A percentile compares a stretch with the other conserved stretches of the same genome.
These are phyloP conservation scores for Hypanus sabinus DNA, from an alignment of 2,113 vertebrate genomes.

Conservation along the genomic window DNA sequence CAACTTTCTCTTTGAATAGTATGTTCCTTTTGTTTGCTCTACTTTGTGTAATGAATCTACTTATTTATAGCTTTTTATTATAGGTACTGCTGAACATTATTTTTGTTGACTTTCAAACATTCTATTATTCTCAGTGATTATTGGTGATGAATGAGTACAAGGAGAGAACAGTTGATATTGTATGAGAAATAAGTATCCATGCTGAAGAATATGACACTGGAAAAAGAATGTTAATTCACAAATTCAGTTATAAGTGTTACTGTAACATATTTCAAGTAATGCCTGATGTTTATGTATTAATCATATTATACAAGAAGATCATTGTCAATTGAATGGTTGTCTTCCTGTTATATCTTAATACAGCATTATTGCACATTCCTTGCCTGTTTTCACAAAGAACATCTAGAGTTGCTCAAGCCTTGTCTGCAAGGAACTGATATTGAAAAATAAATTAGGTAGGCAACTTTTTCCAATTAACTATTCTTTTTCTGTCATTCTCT, in stretches of 20 bases:
- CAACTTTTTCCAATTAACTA: background rate
- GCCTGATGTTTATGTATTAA: background rate
- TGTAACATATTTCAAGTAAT: background rate
- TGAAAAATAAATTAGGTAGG: conserved; percentile 28
- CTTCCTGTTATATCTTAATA: conserved; percentile 6
- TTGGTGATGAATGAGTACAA: background rate
- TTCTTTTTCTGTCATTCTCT: background rate
- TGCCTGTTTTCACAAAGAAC: background rate
- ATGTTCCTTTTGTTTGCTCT: background rate
- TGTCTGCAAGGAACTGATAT: conserved; percentile 11
- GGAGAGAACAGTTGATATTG: background rate
- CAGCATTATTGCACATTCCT: background rate
- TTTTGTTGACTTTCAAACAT: background rate
- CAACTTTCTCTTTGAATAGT: background rate
- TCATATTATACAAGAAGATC: background rate
- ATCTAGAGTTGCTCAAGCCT: background rate
- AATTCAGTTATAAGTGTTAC: background rate
- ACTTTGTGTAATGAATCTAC: background rate
- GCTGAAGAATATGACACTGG: background rate
- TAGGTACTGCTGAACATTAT: background rate
- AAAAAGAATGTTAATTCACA: background rate
- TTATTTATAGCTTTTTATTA: background rate
- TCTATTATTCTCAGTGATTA: background rate
- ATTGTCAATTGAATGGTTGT: background rate
- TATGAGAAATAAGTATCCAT: background rate